Evolutionary conservation across 2,797 vertebrate species (phyloP).

Genomic region (Rhabdomys pumilio): DNA sequence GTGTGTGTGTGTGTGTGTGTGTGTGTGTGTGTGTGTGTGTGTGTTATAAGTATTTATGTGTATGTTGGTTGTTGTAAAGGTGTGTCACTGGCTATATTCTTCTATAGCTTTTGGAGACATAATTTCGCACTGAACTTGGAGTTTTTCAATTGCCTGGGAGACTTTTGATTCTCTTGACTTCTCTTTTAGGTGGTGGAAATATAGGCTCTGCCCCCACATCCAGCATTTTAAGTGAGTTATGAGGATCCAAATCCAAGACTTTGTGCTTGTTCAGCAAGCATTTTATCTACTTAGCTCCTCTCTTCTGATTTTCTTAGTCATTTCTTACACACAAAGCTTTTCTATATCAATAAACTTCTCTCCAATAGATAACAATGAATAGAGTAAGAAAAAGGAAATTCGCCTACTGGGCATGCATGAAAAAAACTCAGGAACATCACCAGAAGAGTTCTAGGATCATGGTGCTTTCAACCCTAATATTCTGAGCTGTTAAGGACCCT

Average conservation of each 20-base stretch:
- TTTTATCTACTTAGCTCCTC: neutral
- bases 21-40: neutral
- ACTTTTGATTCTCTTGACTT: neutral
- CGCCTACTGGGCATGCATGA: neutral
- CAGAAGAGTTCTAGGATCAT: neutral
- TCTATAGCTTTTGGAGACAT: neutral
- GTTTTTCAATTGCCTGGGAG: rapidly evolving
- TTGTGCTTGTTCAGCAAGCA: neutral
- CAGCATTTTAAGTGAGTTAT: neutral
- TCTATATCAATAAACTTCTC: neutral
- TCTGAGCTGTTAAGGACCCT: neutral
- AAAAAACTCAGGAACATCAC: neutral
- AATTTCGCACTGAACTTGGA: neutral
- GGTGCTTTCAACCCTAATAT: neutral
- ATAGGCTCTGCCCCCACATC: neutral
- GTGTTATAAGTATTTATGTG: neutral
- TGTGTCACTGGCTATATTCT: neutral
- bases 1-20: neutral
- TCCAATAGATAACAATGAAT: neutral
- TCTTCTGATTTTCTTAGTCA: neutral
- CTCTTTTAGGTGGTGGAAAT: neutral
- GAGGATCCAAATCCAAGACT: neutral
- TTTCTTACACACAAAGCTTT: neutral
- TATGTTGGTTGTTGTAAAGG: neutral
- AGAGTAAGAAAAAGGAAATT: neutral